Conservation (phyloP, 2,113 vertebrate genomes). For the Bubo bubo region DNA sequence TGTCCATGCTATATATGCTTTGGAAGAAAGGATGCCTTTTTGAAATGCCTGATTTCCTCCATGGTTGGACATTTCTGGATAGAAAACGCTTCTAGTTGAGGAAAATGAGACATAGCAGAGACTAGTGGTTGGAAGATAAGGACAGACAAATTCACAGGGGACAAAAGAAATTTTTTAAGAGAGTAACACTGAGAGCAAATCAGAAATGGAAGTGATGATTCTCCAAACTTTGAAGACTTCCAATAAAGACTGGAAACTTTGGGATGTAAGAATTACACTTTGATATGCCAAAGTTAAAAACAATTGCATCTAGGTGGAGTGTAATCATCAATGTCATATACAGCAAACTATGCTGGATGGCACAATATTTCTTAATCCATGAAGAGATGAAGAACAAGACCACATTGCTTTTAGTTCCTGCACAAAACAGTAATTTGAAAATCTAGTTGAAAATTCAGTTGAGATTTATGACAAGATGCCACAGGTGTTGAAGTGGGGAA, state of each 20-base stretch:
- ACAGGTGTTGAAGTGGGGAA: background rate
- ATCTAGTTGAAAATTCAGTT: background rate
- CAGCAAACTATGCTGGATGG: background rate
- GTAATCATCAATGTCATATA: background rate
- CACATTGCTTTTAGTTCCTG: background rate
- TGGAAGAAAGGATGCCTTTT: background rate
- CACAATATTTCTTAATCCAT: background rate
- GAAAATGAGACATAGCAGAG: background rate
- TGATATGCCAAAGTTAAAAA: background rate
- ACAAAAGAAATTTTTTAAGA: background rate
- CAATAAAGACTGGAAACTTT: background rate
- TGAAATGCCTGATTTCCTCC: background rate
- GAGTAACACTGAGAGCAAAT: background rate
- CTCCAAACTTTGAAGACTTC: background rate
- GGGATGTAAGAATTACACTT: background rate
- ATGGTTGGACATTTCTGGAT: background rate
- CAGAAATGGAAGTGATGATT: background rate
- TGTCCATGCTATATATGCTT: rapidly evolving
- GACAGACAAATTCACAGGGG: background rate
- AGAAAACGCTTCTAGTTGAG: background rate
- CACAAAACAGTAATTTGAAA: background rate
- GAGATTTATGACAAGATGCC: background rate
- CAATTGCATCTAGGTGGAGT: background rate
- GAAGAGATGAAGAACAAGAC: background rate
- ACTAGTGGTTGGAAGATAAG: background rate